Conservation (phyloP, 2,888 invertebrate species). For the Carpatolechia fugitivella region DNA sequence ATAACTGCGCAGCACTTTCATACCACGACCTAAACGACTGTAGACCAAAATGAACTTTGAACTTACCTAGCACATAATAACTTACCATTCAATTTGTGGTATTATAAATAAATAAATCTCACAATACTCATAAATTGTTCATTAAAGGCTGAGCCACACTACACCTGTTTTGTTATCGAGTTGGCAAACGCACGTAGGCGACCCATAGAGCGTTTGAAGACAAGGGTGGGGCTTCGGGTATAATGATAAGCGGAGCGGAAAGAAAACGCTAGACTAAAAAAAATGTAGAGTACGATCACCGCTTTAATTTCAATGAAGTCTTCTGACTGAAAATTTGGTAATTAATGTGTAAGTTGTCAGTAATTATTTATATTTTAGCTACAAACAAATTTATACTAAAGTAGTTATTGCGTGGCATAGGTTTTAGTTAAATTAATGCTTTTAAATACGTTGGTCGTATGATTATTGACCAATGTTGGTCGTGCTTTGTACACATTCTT, state of each 20-base stretch:
- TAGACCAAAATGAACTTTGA: not conserved
- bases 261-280: conserved; percentile 11
- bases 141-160: conserved; percentile 13
- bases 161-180: conserved; percentile 30
- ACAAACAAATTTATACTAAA: no score
- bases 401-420: no score
- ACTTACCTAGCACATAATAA: not conserved
- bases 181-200: conserved; percentile 43
- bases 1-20: no score
- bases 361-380: no score
- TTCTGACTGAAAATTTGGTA: not conserved
- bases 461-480: no score
- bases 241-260: conserved; percentile 27
- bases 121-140: not conserved
- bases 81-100: not conserved
- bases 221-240: conserved; percentile 13
- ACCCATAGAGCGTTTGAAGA: conserved; percentile 57
- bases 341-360: no score
- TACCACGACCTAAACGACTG: no score
- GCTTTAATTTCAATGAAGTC: not conserved
- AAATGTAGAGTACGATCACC: not conserved
- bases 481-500: no score
- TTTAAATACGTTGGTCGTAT: no score
- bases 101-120: not conserved
- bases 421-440: no score